Evolutionary conservation across 2,113 vertebrate genomes (phyloP).

Genomic region (Hippoglossus stenolepis): DNA sequence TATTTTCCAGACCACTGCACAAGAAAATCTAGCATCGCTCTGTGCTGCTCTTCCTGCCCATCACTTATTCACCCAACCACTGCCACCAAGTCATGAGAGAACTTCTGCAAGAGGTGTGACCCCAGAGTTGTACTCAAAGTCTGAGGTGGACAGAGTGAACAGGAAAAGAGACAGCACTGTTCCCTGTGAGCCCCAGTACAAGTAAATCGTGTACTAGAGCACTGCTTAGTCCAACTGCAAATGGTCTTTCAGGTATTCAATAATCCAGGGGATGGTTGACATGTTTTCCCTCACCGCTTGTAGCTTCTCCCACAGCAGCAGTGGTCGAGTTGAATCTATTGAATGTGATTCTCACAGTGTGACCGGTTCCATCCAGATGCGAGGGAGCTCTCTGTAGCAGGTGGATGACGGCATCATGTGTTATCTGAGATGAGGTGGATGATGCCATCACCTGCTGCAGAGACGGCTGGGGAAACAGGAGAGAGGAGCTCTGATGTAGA

Average conservation of each 20-base stretch:
- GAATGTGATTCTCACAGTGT: neutral
- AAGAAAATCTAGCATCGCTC: neutral
- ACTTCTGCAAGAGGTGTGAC: neutral
- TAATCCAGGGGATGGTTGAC: neutral
- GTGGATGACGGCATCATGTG: neutral
- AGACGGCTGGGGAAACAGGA: neutral
- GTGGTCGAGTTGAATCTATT: neutral
- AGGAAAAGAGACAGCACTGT: neutral
- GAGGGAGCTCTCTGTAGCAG: neutral
- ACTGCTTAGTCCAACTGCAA: neutral
- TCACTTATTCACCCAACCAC: neutral
- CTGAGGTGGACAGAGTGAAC: neutral
- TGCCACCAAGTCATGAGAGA: neutral
- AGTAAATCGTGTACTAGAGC: neutral
- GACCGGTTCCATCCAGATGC: no score
- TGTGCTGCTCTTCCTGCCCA: neutral
- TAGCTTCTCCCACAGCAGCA: neutral
- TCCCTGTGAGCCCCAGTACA: neutral
- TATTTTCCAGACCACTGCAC: neutral
- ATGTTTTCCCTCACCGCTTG: neutral
- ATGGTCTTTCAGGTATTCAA: neutral
- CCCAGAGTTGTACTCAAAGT: neutral
- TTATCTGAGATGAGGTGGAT: neutral
- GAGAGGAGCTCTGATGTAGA: conserved; percentile 17
- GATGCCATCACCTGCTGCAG: neutral